Evolutionary conservation across 2,888 invertebrate species (phyloP), one percentile per base, ranked within the genome.

Genomic region (Stenodera caucasica): DNA sequence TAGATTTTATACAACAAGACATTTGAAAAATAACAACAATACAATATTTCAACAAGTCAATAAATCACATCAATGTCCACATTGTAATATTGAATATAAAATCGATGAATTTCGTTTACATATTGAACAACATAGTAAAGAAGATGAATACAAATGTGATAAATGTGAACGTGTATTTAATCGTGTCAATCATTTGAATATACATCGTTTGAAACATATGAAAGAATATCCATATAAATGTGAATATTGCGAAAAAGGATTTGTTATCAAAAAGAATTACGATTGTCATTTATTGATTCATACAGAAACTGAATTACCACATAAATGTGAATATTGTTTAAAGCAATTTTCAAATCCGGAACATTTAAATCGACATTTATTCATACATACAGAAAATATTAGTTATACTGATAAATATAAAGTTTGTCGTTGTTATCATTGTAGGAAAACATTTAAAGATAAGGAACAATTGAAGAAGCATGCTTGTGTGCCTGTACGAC

Each of bases 201-300:
- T 70, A 7, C 77, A 77, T 57, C 63, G 70, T 21, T 64, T 76
- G 1, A 71, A 72, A 56, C 77, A 77, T 67, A 64, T 73, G 52
- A 74, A 75, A 66, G 76, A 76, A 59, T 71, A 66, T 56, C 76
- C 77, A 1, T 77, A 69, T 53, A 72, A 75, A 55, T 76, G 76
- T 57, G 70, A 72, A 14, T 69, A 71, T 12, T 76, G 76, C 55
- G 69, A 67, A 14, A 77, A 76, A 65, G 72, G 74, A 12, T 77
- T 77, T 65, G 75, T 76, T n/a, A 70, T 72, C 21, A 70, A 75
- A 61, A 70, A 49, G 12, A 76, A 76, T 63, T 76, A 74, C 56
- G 72, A 76, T 15, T 76, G 73, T 45, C 77, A 77, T 60, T 66
- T 75, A 33, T 60, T 76, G 45, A 75, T 69, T 2, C 77, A 76